Base-by-base conservation (phyloP, 1,140 invertebrate species). In the Zaprionus kolodkinae region DNA sequence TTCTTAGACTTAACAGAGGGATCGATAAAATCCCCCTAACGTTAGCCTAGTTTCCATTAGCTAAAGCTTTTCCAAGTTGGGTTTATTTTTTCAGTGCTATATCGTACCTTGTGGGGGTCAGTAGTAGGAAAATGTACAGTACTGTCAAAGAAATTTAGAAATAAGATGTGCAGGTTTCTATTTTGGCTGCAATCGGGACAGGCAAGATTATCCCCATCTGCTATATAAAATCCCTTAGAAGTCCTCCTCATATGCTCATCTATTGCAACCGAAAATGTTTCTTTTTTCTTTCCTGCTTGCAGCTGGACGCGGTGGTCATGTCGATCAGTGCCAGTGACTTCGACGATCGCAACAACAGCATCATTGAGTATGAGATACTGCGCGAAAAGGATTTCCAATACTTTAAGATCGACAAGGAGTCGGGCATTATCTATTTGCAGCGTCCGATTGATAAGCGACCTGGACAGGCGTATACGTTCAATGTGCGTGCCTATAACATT, bases 241-340 rank as follows among this genome's bases (percentile, higher is more conserved):
- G 3, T 12, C 45, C 17, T 25, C 30, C 21, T 13, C 7, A 48
- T 62, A 60, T 63, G 56, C 38, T 10, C 33, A 54, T 69, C 25
- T 10, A 27, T 36, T 48, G 48, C 57, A 72, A 76, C 50, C 62
- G 69, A 72, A 55, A 56, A 36, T 17, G 59, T 78, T 79, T 74
- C 21, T 45, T 59, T 30, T 61, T 73, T 30, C 70, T 73, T 33
- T 73, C 71, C 30, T 80, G 76, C n/a, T 91, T 83, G 27, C 89
- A 92, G 91, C 68, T 88, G 72, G 86, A 92, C 72, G 93, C 94
- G 48, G 96, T 97, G 85, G 96, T 97, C 40, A 97, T 97, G 96
- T 94, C 96, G 89, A 96, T 97, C 88, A 97, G 97, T 43, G 97
- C 97, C 3, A 97, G 96, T 12, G 97, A 98, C 92, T 96, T 97